Conservation (phyloP, 2,797 vertebrate genomes). For the Parambassis ranga region DNA sequence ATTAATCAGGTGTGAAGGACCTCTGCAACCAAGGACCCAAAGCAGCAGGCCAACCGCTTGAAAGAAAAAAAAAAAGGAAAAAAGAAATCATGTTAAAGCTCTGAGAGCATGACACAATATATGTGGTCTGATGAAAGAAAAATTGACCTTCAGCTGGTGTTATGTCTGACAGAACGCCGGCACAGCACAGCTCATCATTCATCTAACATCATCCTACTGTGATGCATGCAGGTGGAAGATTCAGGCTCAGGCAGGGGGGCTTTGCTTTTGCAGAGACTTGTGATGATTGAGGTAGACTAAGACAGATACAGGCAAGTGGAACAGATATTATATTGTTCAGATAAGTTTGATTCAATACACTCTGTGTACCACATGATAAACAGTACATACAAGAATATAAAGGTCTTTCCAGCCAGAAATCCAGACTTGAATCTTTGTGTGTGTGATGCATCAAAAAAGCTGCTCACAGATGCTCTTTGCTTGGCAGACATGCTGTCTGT, state of each 20-base stretch:
- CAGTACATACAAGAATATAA: neutral
- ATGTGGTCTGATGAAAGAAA: constrained; percentile 41
- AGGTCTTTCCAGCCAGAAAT: neutral
- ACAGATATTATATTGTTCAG: neutral
- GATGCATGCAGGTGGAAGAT: constrained; percentile 47
- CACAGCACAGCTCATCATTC: constrained; percentile 45
- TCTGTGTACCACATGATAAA: neutral
- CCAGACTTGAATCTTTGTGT: neutral
- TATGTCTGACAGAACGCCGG: constrained; percentile 23
- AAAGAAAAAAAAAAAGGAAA: neutral
- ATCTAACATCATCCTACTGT: constrained; percentile 32
- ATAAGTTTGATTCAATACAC: neutral
- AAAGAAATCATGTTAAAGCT: constrained; percentile 16
- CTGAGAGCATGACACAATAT: constrained; percentile 40
- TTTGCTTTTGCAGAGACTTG: neutral
- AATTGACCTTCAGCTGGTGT: constrained; percentile 56
- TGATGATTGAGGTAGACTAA: neutral
- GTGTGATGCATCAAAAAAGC: constrained; percentile 18
- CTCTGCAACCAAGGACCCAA: neutral
- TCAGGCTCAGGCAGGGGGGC: neutral
- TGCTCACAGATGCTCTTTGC: constrained; percentile 14
- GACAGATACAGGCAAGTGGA: neutral
- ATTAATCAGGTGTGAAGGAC: constrained; percentile 40
- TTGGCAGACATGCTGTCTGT: neutral
- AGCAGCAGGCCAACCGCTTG: constrained; percentile 10